Percentiles rank a stretch among this genome's conserved stretches.
Conservation (phyloP, 1,140 invertebrate species). For the Ganaspis sp. region DNA sequence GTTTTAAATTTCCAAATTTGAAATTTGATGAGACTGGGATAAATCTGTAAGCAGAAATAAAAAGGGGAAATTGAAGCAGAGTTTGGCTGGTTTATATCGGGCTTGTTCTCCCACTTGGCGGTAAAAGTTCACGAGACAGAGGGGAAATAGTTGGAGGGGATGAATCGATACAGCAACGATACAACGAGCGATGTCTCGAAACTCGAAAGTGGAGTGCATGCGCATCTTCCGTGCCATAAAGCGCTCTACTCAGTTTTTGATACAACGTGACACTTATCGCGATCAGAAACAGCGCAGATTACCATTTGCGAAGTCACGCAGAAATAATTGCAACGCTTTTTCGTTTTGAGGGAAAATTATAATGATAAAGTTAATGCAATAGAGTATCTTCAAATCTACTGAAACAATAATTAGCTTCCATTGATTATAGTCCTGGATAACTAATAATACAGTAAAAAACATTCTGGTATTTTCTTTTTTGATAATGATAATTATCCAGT, state of each 20-base stretch:
- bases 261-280: conserved; percentile 63
- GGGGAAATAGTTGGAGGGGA: conserved; percentile 57
- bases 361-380: neutral
- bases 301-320: conserved; percentile 4
- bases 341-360: neutral
- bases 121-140: conserved; percentile 52
- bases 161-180: conserved; percentile 75
- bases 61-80: conserved; percentile 3
- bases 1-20: too few species aligned
- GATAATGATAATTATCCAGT: neutral
- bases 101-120: conserved; percentile 54
- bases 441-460: neutral
- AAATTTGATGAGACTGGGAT: too few species aligned
- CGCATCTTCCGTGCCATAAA: conserved; percentile 60
- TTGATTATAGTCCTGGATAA: neutral
- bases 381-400: neutral
- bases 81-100: conserved; percentile 63
- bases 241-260: conserved; percentile 61
- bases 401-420: neutral
- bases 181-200: conserved; percentile 73
- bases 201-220: conserved; percentile 72
- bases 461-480: neutral
- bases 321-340: neutral
- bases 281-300: conserved; percentile 54
- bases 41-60: too few species aligned